Evolutionary conservation across 2,113 vertebrate genomes (phyloP), one percentile per base, ranked within the genome.

Genomic region (Thomomys bottae): DNA sequence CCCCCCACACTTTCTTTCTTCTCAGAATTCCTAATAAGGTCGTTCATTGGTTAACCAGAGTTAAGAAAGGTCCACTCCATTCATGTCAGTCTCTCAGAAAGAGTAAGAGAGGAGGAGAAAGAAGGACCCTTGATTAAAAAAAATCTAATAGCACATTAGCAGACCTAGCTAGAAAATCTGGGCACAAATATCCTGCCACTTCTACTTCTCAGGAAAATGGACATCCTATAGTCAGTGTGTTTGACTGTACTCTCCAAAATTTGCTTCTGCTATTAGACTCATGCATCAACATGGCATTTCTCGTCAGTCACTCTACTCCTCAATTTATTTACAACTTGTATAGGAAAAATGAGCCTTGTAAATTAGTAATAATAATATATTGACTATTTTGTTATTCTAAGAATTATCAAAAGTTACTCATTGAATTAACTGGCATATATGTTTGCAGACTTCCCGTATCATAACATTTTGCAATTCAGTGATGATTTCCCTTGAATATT

Each of bases 161-260:
- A n/a, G 63, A 14, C 34, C 26, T 14, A 23, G 68, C 4, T 9
- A 38, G 28, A 66, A 63, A n/a, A 54, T 21, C 9, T 73, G 4
- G 26, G 20, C 14, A 45, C 12, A 24, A 0, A 1, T 17, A 32
- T 7, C 3, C 17, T 54, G 49, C 49, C 45, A 4, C 49, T 40
- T 38, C 4, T 9, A 8, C 34, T 67, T 5, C 2, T 42, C 26
- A 12, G 8, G 32, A 26, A 11, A 28, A 30, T 17, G 23, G n/a
- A 15, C 11, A 21, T 32, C 49, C 3, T 28, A 8, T 12, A 40
- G 17, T 3, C 26, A 14, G 5, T 8, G 2, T 24, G 17, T 11
- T 79, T 23, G n/a, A 8, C 9, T n/a, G 61, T 15, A 6, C 32
- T 6, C 59, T 30, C 30, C 30, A 70, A 38, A 45, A 6, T 30